Conservation (phyloP, 2,797 vertebrate species). For the Ispidina lecontei region DNA sequence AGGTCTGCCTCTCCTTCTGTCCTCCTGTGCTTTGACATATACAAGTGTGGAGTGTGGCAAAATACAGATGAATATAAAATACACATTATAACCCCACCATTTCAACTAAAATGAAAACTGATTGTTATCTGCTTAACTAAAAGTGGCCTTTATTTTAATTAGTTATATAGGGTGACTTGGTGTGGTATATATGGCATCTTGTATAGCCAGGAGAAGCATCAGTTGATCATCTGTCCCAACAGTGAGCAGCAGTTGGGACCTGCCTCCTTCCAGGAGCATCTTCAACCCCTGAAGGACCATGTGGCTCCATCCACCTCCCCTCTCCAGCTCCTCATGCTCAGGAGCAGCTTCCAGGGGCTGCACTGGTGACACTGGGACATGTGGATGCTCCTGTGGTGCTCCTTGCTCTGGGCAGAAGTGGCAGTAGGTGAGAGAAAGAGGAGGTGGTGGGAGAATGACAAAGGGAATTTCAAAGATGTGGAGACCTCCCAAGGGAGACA, state of each 20-base stretch:
- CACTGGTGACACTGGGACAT: rapidly evolving
- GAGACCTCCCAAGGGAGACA: neutral
- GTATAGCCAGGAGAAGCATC: neutral
- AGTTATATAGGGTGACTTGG: neutral
- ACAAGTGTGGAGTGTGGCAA: neutral
- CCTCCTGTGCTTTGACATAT: neutral
- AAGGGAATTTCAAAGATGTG: neutral
- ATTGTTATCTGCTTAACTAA: neutral
- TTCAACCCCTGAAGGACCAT: rapidly evolving
- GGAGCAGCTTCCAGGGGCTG: neutral
- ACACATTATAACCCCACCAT: neutral
- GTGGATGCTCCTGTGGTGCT: neutral
- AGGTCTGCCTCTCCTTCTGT: neutral
- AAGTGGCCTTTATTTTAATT: neutral
- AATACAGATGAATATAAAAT: neutral
- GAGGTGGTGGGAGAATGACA: neutral
- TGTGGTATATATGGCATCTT: neutral
- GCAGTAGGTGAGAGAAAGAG: neutral
- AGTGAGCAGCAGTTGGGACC: neutral
- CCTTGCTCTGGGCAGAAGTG: neutral
- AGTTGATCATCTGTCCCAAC: neutral
- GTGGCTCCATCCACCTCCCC: neutral
- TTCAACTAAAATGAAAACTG: neutral
- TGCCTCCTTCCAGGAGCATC: neutral
- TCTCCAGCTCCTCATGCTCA: neutral